Conservation (phyloP, 1,140 invertebrate genomes). For the Centruroides sculpturatus region DNA sequence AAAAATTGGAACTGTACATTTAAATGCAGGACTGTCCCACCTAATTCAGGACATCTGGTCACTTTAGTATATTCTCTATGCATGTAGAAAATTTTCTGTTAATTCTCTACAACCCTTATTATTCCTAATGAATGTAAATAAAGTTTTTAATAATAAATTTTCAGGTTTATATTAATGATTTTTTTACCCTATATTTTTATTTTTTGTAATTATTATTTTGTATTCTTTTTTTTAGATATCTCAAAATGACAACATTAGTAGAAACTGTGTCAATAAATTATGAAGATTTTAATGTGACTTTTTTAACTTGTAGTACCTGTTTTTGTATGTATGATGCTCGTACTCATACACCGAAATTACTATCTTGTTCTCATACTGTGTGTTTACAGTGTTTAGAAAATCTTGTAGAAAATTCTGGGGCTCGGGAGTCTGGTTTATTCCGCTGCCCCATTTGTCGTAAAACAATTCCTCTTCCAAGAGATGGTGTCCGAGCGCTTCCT, state of each 20-base stretch:
- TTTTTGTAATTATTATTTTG: too few relatives aligned
- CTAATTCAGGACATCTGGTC: too few relatives aligned
- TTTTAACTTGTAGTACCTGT: slow-evolving; percentile 90
- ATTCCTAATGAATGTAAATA: too few relatives aligned
- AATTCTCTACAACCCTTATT: too few relatives aligned
- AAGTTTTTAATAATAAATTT: too few relatives aligned
- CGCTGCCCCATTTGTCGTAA: slow-evolving; percentile 90
- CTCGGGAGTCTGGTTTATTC: slow-evolving; percentile 57
- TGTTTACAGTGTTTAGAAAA: slow-evolving; percentile 77
- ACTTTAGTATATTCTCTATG: too few relatives aligned
- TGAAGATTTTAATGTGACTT: slow-evolving; percentile 94
- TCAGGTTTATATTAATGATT: too few relatives aligned
- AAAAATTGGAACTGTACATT: too few relatives aligned
- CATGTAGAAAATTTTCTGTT: too few relatives aligned
- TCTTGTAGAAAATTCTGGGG: slow-evolving; percentile 52
- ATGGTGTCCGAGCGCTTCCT: slow-evolving; percentile 76
- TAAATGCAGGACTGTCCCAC: too few relatives aligned
- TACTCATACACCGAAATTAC: slow-evolving; percentile 80
- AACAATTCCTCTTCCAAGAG: slow-evolving; percentile 72
- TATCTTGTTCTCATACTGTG: slow-evolving; percentile 88
- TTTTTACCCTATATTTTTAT: too few relatives aligned
- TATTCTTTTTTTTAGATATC: too few relatives aligned
- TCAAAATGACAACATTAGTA: slow-evolving; percentile 52
- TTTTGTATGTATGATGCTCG: slow-evolving; percentile 77
- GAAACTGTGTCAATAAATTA: slow-evolving; percentile 96